Evolutionary conservation across 2,113 vertebrate genomes (phyloP).

Genomic region (Caranx melampygus): DNA sequence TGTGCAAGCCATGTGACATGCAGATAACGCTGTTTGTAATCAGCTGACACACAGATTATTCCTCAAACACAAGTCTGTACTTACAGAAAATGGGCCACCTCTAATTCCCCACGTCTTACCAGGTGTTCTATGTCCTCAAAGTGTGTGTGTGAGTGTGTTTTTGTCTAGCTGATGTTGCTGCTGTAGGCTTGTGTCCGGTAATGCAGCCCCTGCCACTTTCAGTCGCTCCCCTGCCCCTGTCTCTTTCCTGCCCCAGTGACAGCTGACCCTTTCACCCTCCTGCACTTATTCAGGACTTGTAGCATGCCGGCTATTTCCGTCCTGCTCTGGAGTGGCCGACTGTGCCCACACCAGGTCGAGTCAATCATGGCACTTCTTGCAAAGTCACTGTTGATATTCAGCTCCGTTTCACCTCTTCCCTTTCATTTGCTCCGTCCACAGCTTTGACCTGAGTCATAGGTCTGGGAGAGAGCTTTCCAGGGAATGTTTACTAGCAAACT

Average conservation of each 20-base stretch:
- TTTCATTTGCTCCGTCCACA: conserved; percentile 17
- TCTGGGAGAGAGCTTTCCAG: conserved; percentile 30
- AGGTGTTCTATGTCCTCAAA: conserved; percentile 6
- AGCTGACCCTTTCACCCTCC: conserved; percentile 79
- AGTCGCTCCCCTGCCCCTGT: conserved; percentile 29
- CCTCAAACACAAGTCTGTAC: conserved; percentile 51
- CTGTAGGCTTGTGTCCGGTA: conserved; percentile 10
- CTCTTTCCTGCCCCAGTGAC: conserved; percentile 67
- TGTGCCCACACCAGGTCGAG: conserved; percentile 66
- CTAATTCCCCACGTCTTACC: not conserved
- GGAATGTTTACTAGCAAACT: conserved; percentile 17
- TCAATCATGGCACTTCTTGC: conserved; percentile 68
- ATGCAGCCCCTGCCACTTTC: conserved; percentile 19
- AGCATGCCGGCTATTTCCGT: conserved; percentile 75
- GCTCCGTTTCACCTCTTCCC: conserved; percentile 19
- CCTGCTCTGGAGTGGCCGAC: conserved; percentile 37
- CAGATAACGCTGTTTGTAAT: not conserved
- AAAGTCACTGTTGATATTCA: conserved; percentile 48
- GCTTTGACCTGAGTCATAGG: conserved; percentile 29
- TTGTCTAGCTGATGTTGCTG: conserved; percentile 3
- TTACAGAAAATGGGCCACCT: conserved; percentile 58
- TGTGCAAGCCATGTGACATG: not conserved
- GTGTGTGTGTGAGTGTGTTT: not conserved
- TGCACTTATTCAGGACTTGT: conserved; percentile 58
- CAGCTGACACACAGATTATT: not conserved